phyloP scores from a whole-genome alignment of 2,888 invertebrate species.

The Cacoxenus indagator region DNA sequence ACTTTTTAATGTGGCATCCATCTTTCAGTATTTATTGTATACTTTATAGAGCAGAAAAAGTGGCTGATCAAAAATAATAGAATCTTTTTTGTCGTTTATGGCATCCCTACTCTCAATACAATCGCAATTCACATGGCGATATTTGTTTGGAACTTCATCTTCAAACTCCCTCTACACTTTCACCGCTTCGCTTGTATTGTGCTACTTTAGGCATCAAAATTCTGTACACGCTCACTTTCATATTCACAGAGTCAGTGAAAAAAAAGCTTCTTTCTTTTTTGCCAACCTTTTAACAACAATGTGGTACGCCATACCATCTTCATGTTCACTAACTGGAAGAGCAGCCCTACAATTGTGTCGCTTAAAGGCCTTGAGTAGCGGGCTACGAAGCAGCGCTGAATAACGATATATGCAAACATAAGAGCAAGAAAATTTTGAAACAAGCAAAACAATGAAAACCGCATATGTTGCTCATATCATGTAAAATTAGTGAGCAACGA shows the following conservation, averaged over 20 bases:
- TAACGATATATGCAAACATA: not conserved
- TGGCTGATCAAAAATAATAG: too few relatives aligned
- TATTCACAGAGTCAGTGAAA: slow-evolving; percentile 3
- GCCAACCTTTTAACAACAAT: not conserved
- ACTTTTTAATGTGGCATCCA: too few relatives aligned
- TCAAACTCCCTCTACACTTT: not conserved
- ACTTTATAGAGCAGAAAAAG: too few relatives aligned
- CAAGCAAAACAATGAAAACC: slow-evolving; percentile 62
- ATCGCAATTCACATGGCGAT: too few relatives aligned
- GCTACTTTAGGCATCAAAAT: not conserved
- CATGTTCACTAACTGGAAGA: not conserved
- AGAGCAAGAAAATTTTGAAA: slow-evolving; percentile 30
- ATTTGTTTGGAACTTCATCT: too few relatives aligned
- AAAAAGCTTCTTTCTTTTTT: not conserved
- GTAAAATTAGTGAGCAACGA: slow-evolving; percentile 59
- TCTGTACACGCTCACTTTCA: not conserved
- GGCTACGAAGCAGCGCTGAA: not conserved
- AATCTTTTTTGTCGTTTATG: too few relatives aligned
- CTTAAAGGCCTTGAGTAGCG: slow-evolving; percentile 4
- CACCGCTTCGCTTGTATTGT: not conserved
- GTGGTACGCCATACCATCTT: not conserved
- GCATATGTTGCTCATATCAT: slow-evolving; percentile 66
- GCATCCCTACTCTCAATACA: too few relatives aligned
- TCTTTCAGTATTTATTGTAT: too few relatives aligned
- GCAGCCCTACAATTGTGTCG: not conserved